A percentile compares a stretch with the other conserved stretches of the same genome.
Conservation (phyloP, 1,140 invertebrate species). For the Sweltsa coloradensis region DNA sequence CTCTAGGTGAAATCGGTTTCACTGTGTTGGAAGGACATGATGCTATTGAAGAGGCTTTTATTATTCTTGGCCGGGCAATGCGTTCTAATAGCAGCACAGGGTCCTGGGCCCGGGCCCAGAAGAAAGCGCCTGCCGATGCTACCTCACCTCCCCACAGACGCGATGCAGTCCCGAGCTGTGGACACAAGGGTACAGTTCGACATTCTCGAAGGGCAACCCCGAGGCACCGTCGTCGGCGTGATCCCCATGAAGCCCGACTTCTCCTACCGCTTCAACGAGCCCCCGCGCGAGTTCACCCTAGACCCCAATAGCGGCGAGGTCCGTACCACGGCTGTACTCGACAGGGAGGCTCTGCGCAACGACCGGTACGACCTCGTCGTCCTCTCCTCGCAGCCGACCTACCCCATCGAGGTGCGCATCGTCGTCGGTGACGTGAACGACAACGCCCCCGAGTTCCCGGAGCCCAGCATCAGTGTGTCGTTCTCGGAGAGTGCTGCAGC, state of each 20-base stretch:
- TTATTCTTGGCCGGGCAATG: no score
- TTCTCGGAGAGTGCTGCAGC: slow-evolving; percentile 84
- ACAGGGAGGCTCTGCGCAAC: slow-evolving; percentile 60
- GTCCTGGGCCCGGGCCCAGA: no score
- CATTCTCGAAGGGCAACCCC: slow-evolving; percentile 68
- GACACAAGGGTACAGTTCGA: slow-evolving; percentile 76
- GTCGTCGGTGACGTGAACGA: slow-evolving; percentile 79
- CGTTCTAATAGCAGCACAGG: no score
- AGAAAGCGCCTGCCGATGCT: no score
- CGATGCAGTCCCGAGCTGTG: slow-evolving; percentile 76
- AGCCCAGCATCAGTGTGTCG: slow-evolving; percentile 66
- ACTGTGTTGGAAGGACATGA: no score
- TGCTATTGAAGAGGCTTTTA: no score
- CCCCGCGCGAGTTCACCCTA: slow-evolving; percentile 66
- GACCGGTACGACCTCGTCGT: slow-evolving; percentile 82
- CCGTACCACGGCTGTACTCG: slow-evolving; percentile 62
- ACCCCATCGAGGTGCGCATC: slow-evolving; percentile 83
- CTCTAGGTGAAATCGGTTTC: no score
- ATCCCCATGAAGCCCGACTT: slow-evolving; percentile 80
- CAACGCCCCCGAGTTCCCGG: slow-evolving; percentile 80
- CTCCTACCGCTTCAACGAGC: slow-evolving; percentile 84
- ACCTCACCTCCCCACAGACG: no score
- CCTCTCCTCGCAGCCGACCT: slow-evolving; percentile 81
- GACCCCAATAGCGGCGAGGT: slow-evolving; percentile 74
- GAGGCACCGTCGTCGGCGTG: slow-evolving; percentile 65